Evolutionary conservation across 2,888 invertebrate genomes (phyloP), one percentile per base, ranked within the genome.

Genomic region (Melikaiella ostensackeni): DNA sequence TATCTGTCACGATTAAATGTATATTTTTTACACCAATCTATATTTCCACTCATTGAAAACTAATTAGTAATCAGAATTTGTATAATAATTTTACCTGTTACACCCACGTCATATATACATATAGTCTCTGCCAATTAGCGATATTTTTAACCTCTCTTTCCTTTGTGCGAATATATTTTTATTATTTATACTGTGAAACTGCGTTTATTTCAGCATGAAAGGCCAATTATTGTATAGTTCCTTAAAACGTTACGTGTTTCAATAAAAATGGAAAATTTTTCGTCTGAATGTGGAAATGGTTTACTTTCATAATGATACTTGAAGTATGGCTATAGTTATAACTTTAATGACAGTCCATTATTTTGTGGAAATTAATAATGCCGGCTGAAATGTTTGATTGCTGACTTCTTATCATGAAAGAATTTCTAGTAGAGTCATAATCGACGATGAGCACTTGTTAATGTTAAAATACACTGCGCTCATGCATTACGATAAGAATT

Each of bases 21-120:
- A 42, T 70, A 50, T 70, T 70, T 70, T 64, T 70, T 70, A 19
- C 66, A 19, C 8, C 19, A 46, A 46, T 66, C 13, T 35, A 63
- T 35, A 64, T 42, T 38, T 21, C 38, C 13, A 46, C 8, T 19
- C 66, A 24, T 24, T 8, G 19, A 42, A 42, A 42, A 19, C 11
- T 24, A 42, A 21, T 64, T 42, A 64, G 5, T 24, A 19, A 16
- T n/a, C 13, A 24, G 13, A 33, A 13, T 35, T 13, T 42, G 27
- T 19, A 24, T 9, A 57, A 57, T 11, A 57, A 57, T 57, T 24
- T 13, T 24, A 1, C 5, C n/a, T 8, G n/a, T 50, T 50, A 7
- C 8, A 38, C 38, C 13, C n/a, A 64, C 9, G 1, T n/a, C 42
- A 9, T 64, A 24, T 64, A 8, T n/a, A 8, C 7, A n/a, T 42